phyloP scores from a whole-genome alignment of 2,113 vertebrate species.

The Oncorhynchus kisutch region DNA sequence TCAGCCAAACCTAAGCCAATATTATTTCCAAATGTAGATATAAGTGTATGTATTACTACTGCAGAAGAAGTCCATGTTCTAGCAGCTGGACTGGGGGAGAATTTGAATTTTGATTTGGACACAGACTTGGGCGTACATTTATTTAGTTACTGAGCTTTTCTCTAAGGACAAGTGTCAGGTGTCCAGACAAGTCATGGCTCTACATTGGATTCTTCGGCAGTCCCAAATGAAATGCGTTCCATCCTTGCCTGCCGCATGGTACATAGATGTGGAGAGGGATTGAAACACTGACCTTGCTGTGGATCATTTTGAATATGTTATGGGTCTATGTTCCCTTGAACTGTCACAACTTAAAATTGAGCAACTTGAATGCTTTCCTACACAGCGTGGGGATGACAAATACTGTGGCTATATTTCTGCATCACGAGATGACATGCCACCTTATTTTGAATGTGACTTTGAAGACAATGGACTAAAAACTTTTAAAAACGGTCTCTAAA shows the following conservation, averaged over 20 bases:
- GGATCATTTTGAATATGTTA: constrained; percentile 73
- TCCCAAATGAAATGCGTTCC: constrained; percentile 71
- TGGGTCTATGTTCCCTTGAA: constrained; percentile 72
- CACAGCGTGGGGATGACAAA: constrained; percentile 45
- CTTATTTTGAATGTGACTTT: constrained; percentile 22
- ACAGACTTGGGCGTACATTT: constrained; percentile 53
- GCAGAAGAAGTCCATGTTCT: constrained; percentile 60
- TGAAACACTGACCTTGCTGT: constrained; percentile 72
- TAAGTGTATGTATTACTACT: constrained; percentile 75
- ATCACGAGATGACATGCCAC: constrained; percentile 37
- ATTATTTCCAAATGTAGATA: constrained; percentile 90
- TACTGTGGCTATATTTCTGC: constrained; percentile 13
- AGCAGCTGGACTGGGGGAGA: constrained; percentile 16
- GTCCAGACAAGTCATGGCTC: constrained; percentile 76
- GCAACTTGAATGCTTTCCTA: constrained; percentile 72
- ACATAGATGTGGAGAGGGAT: constrained; percentile 65
- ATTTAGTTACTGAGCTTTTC: constrained; percentile 56
- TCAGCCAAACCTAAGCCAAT: constrained; percentile 82
- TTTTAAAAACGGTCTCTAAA: neutral
- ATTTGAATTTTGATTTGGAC: constrained; percentile 42
- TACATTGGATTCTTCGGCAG: constrained; percentile 65
- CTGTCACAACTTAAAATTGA: constrained; percentile 73
- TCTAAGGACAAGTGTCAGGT: constrained; percentile 60
- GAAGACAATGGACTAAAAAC: constrained; percentile 27
- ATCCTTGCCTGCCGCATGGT: constrained; percentile 63